Conservation (phyloP, 2,888 invertebrate species). For the Parasteatoda lunata region DNA sequence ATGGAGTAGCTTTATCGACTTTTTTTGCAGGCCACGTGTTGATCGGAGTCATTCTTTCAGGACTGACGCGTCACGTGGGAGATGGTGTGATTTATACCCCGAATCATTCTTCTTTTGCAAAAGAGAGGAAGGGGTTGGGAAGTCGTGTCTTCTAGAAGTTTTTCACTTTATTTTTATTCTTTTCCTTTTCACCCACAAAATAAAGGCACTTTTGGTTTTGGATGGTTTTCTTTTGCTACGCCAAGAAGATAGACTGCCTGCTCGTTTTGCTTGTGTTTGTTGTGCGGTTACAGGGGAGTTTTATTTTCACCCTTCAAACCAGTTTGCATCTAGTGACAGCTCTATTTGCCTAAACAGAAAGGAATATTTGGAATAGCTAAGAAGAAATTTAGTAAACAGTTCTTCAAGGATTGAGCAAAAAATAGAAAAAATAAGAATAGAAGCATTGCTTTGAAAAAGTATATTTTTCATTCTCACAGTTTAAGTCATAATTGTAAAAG, state of each 20-base stretch:
- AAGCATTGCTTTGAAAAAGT: no score
- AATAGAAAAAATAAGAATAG: no score
- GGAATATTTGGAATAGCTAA: neutral
- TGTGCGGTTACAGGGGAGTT: neutral
- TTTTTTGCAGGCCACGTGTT: slow-evolving; percentile 48
- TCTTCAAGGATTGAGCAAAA: neutral
- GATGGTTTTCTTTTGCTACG: neutral
- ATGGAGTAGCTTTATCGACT: slow-evolving; percentile 28
- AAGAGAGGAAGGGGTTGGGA: neutral
- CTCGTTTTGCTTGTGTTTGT: neutral
- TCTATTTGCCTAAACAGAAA: neutral
- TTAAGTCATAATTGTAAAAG: neutral
- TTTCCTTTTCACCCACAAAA: neutral
- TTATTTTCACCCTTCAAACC: neutral
- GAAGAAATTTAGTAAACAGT: neutral
- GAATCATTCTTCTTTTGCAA: slow-evolving; percentile 35
- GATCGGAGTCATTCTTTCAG: slow-evolving; percentile 36
- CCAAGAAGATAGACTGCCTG: neutral
- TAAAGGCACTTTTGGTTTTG: slow-evolving; percentile 7
- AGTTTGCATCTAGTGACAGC: neutral
- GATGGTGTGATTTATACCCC: slow-evolving; percentile 47
- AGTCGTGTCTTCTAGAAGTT: neutral
- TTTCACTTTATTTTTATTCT: slow-evolving; percentile 4
- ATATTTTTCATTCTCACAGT: neutral
- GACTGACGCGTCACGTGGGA: slow-evolving; percentile 41